Conservation (phyloP, 2,113 vertebrate species). For the Phaethon lepturus region DNA sequence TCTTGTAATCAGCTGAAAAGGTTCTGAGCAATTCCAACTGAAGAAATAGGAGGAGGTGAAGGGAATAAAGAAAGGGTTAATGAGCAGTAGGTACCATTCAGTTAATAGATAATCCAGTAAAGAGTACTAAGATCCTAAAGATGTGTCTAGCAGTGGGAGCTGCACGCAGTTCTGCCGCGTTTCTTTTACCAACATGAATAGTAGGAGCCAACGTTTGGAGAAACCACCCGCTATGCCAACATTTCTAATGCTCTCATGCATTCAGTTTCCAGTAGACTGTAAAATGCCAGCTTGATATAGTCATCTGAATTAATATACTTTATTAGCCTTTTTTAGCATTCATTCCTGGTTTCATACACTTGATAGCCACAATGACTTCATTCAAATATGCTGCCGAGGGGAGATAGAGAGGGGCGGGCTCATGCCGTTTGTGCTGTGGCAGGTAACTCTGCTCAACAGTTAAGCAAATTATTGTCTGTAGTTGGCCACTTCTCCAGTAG, state of each 20-base stretch:
- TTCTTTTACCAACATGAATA: background rate
- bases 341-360: background rate
- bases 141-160: background rate
- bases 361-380: background rate
- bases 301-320: constrained; percentile 47
- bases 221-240: constrained; percentile 40
- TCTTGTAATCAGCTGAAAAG: background rate
- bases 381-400: background rate
- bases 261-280: constrained; percentile 54
- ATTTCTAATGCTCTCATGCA: constrained; percentile 41
- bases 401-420: background rate
- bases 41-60: background rate
- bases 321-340: constrained; percentile 40
- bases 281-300: constrained; percentile 59
- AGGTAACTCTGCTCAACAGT: constrained; percentile 8
- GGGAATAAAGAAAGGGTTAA: background rate
- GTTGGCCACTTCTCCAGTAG: background rate
- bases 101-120: background rate
- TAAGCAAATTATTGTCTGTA: background rate
- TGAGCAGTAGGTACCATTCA: background rate
- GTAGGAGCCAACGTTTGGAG: constrained; percentile 55
- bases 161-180: background rate
- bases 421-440: rapidly evolving
- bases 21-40: background rate
- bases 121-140: background rate